Evolutionary conservation across 2,888 invertebrate species (phyloP), one percentile per base, ranked within the genome.

Genomic region (Meiosimyza platycephala): DNA sequence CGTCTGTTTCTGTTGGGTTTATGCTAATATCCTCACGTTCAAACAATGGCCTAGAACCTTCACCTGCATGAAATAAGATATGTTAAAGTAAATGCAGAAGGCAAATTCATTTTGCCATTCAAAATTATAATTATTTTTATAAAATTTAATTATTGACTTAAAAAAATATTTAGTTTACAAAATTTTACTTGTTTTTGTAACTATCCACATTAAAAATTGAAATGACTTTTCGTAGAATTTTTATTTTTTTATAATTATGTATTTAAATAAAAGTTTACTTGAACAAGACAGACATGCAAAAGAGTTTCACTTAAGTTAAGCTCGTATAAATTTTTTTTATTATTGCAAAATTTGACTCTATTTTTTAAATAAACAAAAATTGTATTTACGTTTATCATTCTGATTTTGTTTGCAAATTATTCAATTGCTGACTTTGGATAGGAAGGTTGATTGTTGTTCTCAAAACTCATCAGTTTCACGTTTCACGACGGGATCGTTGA

Each of bases 31-130:
- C 79, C 51, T 75, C 75, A 15, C 78, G 75, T n/a, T 74, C 71
- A 74, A 79, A 80, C 66, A 79, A 66, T 55, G 80, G 78, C 60
- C 75, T 78, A 22, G 78, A 75, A 57, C 80, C 79, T 75, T 80
- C 80, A 75, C 78, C 80, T 80, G 76, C 69, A 67, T 62, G 51
- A 70, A 62, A 70, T 70, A 16, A 13, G 15, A 28, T 64, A 50
- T 50, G 11, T 48, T 22, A 11, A 47, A 64, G 13, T 18, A 18
- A 22, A 64, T 64, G 22, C 11, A 65, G 40, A 28, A 50, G 33
- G n/a, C 51, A 11, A 47, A 47, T 15, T 15, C 9, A 11, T 6
- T 47, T 63, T 63, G 40, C 47, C 47, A 62, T n/a, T 9, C 47
- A 16, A 63, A 48, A 12, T 16, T 16, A 3, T 57, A 57, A 57